A percentile compares a stretch with the other conserved stretches of the same genome.
phyloP scores from a whole-genome alignment of 2,113 vertebrate species.

The Xenopus borealis region DNA sequence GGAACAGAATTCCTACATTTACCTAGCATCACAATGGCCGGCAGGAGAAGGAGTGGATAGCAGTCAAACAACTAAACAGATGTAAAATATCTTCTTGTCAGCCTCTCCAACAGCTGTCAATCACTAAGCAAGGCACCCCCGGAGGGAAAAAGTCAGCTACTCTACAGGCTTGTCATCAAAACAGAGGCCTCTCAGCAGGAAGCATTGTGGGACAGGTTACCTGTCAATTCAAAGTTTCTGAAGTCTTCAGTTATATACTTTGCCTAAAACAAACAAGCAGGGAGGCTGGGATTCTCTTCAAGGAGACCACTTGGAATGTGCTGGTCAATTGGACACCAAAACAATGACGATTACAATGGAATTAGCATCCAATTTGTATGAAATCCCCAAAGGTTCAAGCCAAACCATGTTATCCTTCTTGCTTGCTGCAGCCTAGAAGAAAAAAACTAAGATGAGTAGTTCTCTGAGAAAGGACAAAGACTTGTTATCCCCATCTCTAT shows the following conservation, averaged over 20 bases:
- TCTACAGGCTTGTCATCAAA: slow-evolving; percentile 54
- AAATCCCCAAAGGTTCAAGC: slow-evolving; percentile 52
- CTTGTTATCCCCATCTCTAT: slow-evolving; percentile 63
- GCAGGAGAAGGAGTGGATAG: slow-evolving; percentile 65
- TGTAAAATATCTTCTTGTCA: slow-evolving; percentile 79
- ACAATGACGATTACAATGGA: slow-evolving; percentile 61
- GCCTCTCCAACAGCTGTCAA: slow-evolving; percentile 70
- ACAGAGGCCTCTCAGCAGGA: slow-evolving; percentile 63
- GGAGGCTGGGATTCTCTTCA: slow-evolving; percentile 32
- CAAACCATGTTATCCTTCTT: slow-evolving; percentile 61
- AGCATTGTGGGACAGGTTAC: slow-evolving; percentile 56
- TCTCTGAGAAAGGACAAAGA: slow-evolving; percentile 62
- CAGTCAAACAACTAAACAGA: slow-evolving; percentile 69
- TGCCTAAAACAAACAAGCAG: slow-evolving; percentile 57
- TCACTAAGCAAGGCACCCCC: slow-evolving; percentile 66
- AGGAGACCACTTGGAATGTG: slow-evolving; percentile 48
- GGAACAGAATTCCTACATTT: slow-evolving; percentile 56
- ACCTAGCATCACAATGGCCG: slow-evolving; percentile 73
- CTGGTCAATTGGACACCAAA: slow-evolving; percentile 50
- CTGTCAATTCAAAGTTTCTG: slow-evolving; percentile 53
- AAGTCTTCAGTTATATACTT: slow-evolving; percentile 46
- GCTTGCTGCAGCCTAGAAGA: slow-evolving; percentile 58
- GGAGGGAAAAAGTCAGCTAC: slow-evolving; percentile 52
- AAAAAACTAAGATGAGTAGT: slow-evolving; percentile 52
- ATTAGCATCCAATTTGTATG: slow-evolving; percentile 68